Percentiles rank a stretch among this genome's conserved stretches.
These are phyloP conservation scores for Salvator merianae DNA, from an alignment of 2,113 vertebrate genomes.

Conservation along the genomic window DNA sequence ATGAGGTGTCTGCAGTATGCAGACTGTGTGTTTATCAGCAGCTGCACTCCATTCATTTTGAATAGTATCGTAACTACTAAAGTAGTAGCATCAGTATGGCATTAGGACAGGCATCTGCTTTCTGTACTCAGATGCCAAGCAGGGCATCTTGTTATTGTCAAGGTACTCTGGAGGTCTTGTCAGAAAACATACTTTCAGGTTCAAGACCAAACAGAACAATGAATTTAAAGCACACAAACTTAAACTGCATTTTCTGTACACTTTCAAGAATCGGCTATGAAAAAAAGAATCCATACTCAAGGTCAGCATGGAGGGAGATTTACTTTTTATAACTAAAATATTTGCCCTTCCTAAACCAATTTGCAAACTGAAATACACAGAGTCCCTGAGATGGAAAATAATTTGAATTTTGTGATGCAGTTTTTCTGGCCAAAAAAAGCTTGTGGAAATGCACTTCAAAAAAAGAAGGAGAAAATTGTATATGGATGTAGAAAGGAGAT, in stretches of 20 bases:
- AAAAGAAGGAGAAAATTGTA: too few species aligned
- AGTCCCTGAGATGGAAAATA: too few species aligned
- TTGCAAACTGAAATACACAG: too few species aligned
- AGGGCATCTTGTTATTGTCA: neutral
- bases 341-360: too few species aligned
- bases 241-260: neutral
- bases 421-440: too few species aligned
- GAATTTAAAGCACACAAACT: neutral
- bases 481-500: too few species aligned
- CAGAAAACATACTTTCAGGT: neutral
- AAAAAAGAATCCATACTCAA: too few species aligned
- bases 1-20: neutral
- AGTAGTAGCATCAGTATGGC: neutral
- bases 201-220: neutral
- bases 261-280: neutral
- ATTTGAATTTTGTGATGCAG: too few species aligned
- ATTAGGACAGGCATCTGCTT: neutral
- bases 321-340: too few species aligned
- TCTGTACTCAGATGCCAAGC: neutral
- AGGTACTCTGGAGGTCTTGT: neutral
- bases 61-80: neutral
- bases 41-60: neutral
- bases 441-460: too few species aligned
- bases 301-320: too few species aligned
- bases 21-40: slow-evolving; percentile 3